Percentiles rank a stretch among this genome's conserved stretches.
phyloP scores from a whole-genome alignment of 2,888 invertebrate species.

The Plagodis dolabraria region DNA sequence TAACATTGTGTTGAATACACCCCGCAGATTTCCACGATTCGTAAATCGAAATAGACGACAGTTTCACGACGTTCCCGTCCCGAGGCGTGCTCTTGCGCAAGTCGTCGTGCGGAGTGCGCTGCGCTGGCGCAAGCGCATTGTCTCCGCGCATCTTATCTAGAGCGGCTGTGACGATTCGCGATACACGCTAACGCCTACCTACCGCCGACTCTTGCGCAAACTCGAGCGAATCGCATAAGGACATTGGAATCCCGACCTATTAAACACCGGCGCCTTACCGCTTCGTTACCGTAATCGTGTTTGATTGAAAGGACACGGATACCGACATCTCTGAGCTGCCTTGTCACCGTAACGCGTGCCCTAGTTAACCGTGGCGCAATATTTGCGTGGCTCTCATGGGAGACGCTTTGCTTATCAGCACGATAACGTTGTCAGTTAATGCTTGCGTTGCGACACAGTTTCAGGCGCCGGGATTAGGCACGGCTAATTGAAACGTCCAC shows the following conservation, averaged over 20 bases:
- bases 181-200: constrained; percentile 54
- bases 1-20: constrained; percentile 45
- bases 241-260: constrained; percentile 46
- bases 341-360: constrained; percentile 40
- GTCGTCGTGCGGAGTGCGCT: constrained; percentile 36
- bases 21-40: constrained; percentile 49
- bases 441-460: constrained; percentile 47
- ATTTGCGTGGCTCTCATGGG: constrained; percentile 51
- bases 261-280: constrained; percentile 20
- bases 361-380: constrained; percentile 51
- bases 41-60: constrained; percentile 54
- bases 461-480: constrained; percentile 51
- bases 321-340: constrained; percentile 39
- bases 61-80: constrained; percentile 49
- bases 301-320: constrained; percentile 35
- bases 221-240: constrained; percentile 46
- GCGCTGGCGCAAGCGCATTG: constrained; percentile 58
- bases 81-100: constrained; percentile 49
- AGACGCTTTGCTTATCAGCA: constrained; percentile 47
- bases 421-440: constrained; percentile 54
- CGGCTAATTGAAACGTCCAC: constrained; percentile 68
- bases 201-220: constrained; percentile 49
- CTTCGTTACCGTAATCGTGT: constrained; percentile 40
- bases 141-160: constrained; percentile 69
- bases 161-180: constrained; percentile 57